Percentiles rank a stretch among this genome's conserved stretches.
Evolutionary conservation across 1,140 invertebrate species (phyloP).

Genomic region (Drosophila mauritiana): DNA sequence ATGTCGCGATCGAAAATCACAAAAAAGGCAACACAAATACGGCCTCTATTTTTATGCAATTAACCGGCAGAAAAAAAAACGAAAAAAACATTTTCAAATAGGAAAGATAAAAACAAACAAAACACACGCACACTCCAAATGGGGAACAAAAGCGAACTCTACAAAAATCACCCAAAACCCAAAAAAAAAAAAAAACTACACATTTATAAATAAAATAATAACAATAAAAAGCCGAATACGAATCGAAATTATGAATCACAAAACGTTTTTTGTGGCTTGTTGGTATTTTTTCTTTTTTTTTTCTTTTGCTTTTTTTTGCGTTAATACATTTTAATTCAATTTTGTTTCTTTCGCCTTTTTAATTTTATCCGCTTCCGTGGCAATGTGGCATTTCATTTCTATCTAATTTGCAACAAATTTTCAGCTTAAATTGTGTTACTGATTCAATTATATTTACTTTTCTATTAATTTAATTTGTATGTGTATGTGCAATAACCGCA

Average conservation of each 20-base stretch:
- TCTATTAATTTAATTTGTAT: conserved; percentile 23
- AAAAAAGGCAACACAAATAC: conserved; percentile 37
- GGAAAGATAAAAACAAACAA: conserved; percentile 40
- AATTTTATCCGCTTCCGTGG: conserved; percentile 57
- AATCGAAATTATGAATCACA: conserved; percentile 67
- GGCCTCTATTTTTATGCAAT: conserved; percentile 55
- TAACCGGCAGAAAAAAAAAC: conserved; percentile 15
- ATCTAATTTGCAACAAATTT: conserved; percentile 35
- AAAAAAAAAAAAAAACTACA: conserved; percentile 7
- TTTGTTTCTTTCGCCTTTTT: conserved; percentile 46
- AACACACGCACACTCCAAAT: conserved; percentile 24
- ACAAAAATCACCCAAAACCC: conserved; percentile 19
- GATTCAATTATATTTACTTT: conserved; percentile 40
- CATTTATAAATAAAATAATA: neutral
- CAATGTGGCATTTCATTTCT: conserved; percentile 33
- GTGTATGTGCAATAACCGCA: neutral
- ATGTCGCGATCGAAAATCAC: conserved; percentile 46
- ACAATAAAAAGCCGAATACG: conserved; percentile 12
- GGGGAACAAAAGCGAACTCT: conserved; percentile 46
- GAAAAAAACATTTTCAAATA: conserved; percentile 29
- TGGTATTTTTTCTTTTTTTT: conserved; percentile 17
- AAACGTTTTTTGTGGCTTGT: conserved; percentile 48
- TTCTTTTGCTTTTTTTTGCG: conserved; percentile 26
- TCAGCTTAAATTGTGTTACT: conserved; percentile 30
- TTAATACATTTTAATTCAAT: conserved; percentile 58